A percentile compares a stretch with the other conserved stretches of the same genome.
Evolutionary conservation across 2,888 invertebrate species (phyloP).

Genomic region (Melinaea marsaeus): DNA sequence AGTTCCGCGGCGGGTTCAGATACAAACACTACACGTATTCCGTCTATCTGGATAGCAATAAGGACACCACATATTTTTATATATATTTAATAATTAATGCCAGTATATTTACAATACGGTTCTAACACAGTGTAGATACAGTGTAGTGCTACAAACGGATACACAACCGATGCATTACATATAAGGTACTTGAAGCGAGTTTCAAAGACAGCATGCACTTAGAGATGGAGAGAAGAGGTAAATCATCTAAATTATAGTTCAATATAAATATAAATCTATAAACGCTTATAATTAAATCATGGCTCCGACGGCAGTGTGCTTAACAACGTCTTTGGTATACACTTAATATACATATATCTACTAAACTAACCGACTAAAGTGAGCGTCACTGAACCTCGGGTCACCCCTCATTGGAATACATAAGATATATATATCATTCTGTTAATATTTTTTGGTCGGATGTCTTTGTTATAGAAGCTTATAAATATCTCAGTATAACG

Average conservation of each 20-base stretch:
- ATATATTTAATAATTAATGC: slow-evolving; percentile 45
- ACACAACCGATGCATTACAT: slow-evolving; percentile 57
- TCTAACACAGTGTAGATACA: slow-evolving; percentile 57
- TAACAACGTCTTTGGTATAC: slow-evolving; percentile 63
- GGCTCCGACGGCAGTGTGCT: slow-evolving; percentile 50
- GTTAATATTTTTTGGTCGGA: slow-evolving; percentile 3
- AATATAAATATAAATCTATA: slow-evolving; percentile 37
- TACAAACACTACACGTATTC: no score
- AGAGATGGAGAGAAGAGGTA: slow-evolving; percentile 9
- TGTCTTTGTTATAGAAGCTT: not conserved
- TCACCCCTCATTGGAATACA: no score
- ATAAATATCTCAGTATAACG: slow-evolving; percentile 9
- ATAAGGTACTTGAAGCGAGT: slow-evolving; percentile 38
- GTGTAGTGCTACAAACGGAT: slow-evolving; percentile 51
- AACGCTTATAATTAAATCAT: slow-evolving; percentile 36
- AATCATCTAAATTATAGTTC: slow-evolving; percentile 26
- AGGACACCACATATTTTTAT: slow-evolving; percentile 12
- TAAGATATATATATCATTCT: no score
- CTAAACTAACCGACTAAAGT: slow-evolving; percentile 12
- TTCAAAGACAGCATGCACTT: slow-evolving; percentile 31
- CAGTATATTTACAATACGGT: slow-evolving; percentile 64
- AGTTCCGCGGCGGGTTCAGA: no score
- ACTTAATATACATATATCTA: slow-evolving; percentile 36
- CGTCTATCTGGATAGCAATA: no score
- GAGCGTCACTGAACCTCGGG: no score